Conservation (phyloP, 2,888 invertebrate genomes). For the Galeruca laticollis region DNA sequence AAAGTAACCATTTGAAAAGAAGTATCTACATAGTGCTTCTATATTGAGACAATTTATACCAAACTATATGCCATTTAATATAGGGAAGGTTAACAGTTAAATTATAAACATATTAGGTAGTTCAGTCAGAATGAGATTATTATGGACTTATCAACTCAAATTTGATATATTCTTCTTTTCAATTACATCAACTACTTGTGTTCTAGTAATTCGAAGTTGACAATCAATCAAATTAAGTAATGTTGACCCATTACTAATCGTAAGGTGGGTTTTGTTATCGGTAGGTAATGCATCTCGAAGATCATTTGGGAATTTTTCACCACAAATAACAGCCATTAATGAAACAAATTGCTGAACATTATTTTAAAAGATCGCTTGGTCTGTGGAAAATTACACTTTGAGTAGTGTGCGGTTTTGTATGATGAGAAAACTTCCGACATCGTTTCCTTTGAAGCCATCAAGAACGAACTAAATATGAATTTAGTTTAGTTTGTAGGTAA, state of each 20-base stretch:
- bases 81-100: no score
- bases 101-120: no score
- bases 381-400: not conserved
- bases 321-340: slow-evolving; percentile 1
- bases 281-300: not conserved
- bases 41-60: no score
- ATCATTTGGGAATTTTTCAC: slow-evolving; percentile 3
- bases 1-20: not conserved
- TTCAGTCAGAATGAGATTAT: no score
- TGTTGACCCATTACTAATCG: not conserved
- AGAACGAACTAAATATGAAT: no score
- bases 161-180: no score
- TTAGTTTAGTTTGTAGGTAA: no score
- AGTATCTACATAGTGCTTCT: no score
- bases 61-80: no score
- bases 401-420: not conserved
- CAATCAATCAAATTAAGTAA: not conserved
- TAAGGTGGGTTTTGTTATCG: not conserved
- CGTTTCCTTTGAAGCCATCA: not conserved
- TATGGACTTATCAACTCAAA: no score
- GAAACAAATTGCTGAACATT: slow-evolving; percentile 2
- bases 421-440: not conserved
- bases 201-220: not conserved
- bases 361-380: not conserved
- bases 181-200: not conserved